phyloP scores from a whole-genome alignment of 2,113 vertebrate genomes.

The Erinaceus europaeus region DNA sequence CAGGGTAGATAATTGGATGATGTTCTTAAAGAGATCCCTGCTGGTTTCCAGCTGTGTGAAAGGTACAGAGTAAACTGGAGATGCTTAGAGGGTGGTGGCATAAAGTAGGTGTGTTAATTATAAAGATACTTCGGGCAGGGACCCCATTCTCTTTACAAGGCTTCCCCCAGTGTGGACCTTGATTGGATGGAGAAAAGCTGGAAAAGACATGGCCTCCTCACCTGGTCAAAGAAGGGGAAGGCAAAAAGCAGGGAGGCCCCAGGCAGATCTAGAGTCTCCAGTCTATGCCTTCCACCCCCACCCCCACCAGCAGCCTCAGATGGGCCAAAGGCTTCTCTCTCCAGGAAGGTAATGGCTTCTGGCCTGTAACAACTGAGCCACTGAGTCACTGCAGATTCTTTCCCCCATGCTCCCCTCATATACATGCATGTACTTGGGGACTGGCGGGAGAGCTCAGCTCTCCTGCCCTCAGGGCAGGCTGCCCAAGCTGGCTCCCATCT shows the following conservation, averaged over 20 bases:
- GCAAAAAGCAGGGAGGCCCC: not conserved
- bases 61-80: constrained; percentile 42
- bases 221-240: not conserved
- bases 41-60: constrained; percentile 59
- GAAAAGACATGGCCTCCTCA: constrained; percentile 8
- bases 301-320: constrained; percentile 57
- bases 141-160: not conserved
- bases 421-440: not conserved
- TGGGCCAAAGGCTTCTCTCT: constrained; percentile 54
- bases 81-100: not conserved
- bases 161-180: not conserved
- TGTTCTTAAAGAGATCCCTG: constrained; percentile 55
- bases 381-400: not conserved
- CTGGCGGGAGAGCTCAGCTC: not conserved
- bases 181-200: not conserved
- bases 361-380: constrained; percentile 68
- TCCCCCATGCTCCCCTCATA: not conserved
- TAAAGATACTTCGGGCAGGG: not conserved
- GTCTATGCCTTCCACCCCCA: not conserved
- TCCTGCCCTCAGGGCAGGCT: constrained; percentile 60
- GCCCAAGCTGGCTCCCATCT: not conserved
- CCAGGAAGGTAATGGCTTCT: constrained; percentile 71
- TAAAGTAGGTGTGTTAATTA: constrained; percentile 32
- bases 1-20: constrained; percentile 51
- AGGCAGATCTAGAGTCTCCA: not conserved